Evolutionary conservation across 1,140 invertebrate species (phyloP), one percentile per base, ranked within the genome.

Genomic region (Tetramorium parvispinum): DNA sequence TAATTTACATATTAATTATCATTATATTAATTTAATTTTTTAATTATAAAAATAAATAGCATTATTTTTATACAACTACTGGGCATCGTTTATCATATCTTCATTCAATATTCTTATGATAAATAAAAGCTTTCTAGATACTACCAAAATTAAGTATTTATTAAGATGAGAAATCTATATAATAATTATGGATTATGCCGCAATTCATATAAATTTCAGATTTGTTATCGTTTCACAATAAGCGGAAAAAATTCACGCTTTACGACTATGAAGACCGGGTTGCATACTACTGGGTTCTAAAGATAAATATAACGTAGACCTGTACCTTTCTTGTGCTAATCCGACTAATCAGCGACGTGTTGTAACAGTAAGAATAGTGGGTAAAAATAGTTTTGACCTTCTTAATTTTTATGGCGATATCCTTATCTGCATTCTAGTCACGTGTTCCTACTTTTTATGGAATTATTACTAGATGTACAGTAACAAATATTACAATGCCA

Each of bases 291-390:
- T 43, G 73, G 55, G 76, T n/a, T 53, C 57, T 77, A 77, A 77
- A 70, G 49, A 81, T 70, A 43, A 86, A 86, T 73, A 70, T 53
- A 37, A 21, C 49, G 13, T 27, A 32, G 18, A 68, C 7, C 13
- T 13, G 46, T 24, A 78, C 61, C 51, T 89, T 89, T 89, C 73
- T 89, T 89, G 85, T 89, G 88, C 71, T 86, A 89, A 89, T 88
- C 85, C 13, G 40, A 77, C 71, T 86, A 89, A 89, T 86, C 59
- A 57, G 79, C 83, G 46, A 71, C 53, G 70, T 85, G 87, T 61
- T 61, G 71, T 8, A 61, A 55, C 57, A 79, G 40, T 51, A 27
- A 71, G 18, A 32, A 53, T 66, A 65, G 11, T 40, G 40, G 37
- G 27, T 65, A 75, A 79, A 78, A 53, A 27, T 49, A 81, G 51